Conservation (phyloP, 2,797 vertebrate species). For the Limnodromus scolopaceus region DNA sequence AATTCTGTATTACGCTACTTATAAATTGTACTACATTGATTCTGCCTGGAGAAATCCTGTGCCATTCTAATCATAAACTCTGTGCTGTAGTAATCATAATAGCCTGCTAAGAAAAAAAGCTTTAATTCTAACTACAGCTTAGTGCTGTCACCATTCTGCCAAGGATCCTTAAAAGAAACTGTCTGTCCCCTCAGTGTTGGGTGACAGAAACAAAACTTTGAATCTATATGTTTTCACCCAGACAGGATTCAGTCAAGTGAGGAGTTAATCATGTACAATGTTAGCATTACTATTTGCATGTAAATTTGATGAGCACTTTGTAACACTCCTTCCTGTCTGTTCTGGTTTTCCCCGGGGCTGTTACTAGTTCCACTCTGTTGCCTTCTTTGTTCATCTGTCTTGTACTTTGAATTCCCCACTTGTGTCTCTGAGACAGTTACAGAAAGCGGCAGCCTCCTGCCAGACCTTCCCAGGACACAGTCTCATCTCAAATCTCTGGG, state of each 20-base stretch:
- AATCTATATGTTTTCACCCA: background rate
- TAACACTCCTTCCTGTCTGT: conserved; percentile 8
- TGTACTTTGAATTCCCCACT: conserved; percentile 29
- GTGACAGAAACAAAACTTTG: background rate
- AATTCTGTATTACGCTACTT: background rate
- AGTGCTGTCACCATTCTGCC: background rate
- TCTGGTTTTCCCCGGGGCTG: conserved; percentile 24
- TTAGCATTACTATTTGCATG: conserved; percentile 30
- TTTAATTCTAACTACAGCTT: background rate
- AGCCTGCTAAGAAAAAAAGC: background rate
- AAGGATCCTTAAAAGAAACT: background rate
- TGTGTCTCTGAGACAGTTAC: conserved; percentile 12
- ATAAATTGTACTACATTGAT: background rate
- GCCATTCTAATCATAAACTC: background rate
- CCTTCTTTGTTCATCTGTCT: conserved; percentile 45
- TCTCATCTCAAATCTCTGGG: background rate
- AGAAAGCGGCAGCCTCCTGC: conserved; percentile 7
- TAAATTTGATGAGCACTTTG: conserved; percentile 39
- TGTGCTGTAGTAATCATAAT: background rate
- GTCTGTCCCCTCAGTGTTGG: background rate
- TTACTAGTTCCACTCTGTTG: conserved; percentile 47
- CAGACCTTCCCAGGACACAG: conserved; percentile 14
- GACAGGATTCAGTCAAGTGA: background rate
- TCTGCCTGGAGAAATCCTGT: background rate
- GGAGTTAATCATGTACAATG: background rate